Percentiles rank a stretch among this genome's conserved stretches.
Evolutionary conservation across 2,888 invertebrate species (phyloP).

Genomic region (Mimas tiliae): DNA sequence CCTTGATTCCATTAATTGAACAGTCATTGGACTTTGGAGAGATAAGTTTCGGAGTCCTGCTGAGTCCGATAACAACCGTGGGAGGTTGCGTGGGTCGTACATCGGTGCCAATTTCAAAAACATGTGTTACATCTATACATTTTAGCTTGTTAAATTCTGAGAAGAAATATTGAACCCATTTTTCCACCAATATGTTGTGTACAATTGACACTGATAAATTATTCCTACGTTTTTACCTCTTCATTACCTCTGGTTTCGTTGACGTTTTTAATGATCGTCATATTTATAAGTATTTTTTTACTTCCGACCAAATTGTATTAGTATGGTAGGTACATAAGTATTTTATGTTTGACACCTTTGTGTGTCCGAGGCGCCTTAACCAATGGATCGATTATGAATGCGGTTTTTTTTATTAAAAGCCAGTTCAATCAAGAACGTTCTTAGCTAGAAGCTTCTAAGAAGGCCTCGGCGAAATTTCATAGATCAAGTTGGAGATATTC

Average conservation of each 20-base stretch:
- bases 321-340: too few species aligned
- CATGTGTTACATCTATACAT: constrained; percentile 16
- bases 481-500: too few species aligned
- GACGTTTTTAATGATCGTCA: neutral
- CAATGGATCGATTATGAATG: too few species aligned
- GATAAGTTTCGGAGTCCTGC: constrained; percentile 19
- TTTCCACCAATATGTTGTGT: neutral
- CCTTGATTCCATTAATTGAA: constrained; percentile 5
- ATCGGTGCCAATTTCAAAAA: constrained; percentile 6
- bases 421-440: too few species aligned
- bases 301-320: too few species aligned
- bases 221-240: neutral
- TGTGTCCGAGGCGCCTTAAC: too few species aligned
- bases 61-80: constrained; percentile 15
- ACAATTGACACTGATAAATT: neutral
- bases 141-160: neutral
- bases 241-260: neutral
- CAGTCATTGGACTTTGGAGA: constrained; percentile 15
- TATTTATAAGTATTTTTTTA: too few species aligned
- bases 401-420: too few species aligned
- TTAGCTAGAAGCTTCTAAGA: too few species aligned
- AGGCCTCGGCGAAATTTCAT: too few species aligned
- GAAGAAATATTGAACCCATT: neutral
- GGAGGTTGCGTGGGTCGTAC: constrained; percentile 2
- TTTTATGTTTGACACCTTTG: too few species aligned